Conservation (phyloP, 2,797 vertebrate genomes). For the Macrochelys suwanniensis region DNA sequence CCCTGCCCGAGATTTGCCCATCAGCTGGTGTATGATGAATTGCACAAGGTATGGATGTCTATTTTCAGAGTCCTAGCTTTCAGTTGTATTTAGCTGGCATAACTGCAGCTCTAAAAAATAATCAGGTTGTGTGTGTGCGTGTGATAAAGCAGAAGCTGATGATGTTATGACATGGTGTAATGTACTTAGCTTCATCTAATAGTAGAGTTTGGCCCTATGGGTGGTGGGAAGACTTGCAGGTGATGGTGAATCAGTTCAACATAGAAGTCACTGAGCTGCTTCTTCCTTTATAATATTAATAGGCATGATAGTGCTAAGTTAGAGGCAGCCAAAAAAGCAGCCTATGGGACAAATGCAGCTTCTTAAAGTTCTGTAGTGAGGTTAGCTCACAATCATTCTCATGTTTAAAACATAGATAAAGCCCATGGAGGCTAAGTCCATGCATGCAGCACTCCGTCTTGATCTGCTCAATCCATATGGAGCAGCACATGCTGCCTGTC, state of each 20-base stretch:
- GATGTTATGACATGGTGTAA: not conserved
- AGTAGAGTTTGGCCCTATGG: not conserved
- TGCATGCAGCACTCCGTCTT: not conserved
- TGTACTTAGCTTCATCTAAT: not conserved
- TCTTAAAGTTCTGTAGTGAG: not conserved
- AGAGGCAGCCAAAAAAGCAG: not conserved
- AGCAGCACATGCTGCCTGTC: not conserved
- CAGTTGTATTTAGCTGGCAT: not conserved
- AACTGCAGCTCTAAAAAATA: not conserved
- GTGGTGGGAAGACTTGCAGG: not conserved
- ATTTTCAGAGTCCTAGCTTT: rapidly evolving
- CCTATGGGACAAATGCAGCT: not conserved
- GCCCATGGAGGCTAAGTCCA: not conserved
- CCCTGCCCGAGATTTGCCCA: slow-evolving; percentile 98
- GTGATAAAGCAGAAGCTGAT: not conserved
- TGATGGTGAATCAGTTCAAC: not conserved
- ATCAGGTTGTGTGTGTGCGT: not conserved
- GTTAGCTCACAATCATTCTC: not conserved
- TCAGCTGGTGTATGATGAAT: slow-evolving; percentile 97
- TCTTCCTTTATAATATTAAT: not conserved
- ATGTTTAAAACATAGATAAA: not conserved
- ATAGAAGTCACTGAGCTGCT: not conserved
- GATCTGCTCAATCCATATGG: not conserved
- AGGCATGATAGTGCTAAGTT: not conserved
- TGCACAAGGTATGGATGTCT: slow-evolving; percentile 91